Conservation (phyloP, 2,888 invertebrate species). For the Agriotes lineatus region DNA sequence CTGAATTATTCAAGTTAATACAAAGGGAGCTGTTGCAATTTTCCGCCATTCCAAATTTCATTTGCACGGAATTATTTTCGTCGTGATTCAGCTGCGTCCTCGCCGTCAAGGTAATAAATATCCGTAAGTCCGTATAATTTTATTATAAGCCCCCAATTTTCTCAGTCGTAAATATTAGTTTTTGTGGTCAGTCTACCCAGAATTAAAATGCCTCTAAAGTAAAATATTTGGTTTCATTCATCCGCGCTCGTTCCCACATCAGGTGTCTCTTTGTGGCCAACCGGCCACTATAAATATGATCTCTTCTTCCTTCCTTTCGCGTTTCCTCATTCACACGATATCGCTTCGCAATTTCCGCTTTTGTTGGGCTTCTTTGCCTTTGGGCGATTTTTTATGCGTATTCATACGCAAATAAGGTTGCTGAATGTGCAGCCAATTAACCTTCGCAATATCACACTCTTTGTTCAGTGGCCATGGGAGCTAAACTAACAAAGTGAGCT, state of each 20-base stretch:
- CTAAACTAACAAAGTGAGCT: too few species aligned
- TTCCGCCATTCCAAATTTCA: constrained; percentile 16
- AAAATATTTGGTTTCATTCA: constrained; percentile 59
- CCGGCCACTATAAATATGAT: constrained; percentile 48
- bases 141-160: constrained; percentile 55
- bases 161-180: constrained; percentile 57
- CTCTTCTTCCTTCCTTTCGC: constrained; percentile 51
- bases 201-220: constrained; percentile 58
- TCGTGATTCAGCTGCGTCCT: constrained; percentile 40
- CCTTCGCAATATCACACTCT: too few species aligned
- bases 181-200: constrained; percentile 54
- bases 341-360: constrained; percentile 51
- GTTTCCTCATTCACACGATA: constrained; percentile 49
- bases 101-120: constrained; percentile 50
- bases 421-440: too few species aligned
- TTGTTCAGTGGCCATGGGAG: too few species aligned
- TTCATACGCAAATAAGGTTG: too few species aligned
- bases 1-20: constrained; percentile 24
- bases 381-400: too few species aligned
- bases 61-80: constrained; percentile 23
- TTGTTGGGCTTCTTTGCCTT: constrained; percentile 48
- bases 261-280: constrained; percentile 36
- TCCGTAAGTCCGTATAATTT: constrained; percentile 54
- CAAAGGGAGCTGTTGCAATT: constrained; percentile 12
- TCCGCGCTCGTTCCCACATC: constrained; percentile 44